A percentile compares a stretch with the other conserved stretches of the same genome.
Evolutionary conservation across 2,888 invertebrate genomes (phyloP).

Genomic region (Drosophila histrio): DNA sequence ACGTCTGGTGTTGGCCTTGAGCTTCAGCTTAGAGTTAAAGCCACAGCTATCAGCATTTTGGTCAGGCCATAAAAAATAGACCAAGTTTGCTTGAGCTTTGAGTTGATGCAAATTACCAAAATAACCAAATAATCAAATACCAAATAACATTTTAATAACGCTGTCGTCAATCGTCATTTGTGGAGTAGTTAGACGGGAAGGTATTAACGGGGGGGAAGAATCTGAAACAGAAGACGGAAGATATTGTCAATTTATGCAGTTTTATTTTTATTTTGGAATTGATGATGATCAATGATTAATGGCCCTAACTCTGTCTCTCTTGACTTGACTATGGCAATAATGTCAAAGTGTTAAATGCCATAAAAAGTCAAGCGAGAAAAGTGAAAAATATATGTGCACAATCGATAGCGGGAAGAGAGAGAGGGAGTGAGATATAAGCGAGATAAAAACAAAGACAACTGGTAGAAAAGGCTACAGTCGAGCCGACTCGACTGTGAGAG

Average conservation of each 20-base stretch:
- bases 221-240: conserved; percentile 18
- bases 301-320: conserved; percentile 1
- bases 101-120: conserved; percentile 48
- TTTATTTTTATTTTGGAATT: no score
- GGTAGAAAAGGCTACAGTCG: not conserved
- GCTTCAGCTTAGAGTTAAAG: conserved; percentile 26
- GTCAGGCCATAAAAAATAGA: conserved; percentile 56
- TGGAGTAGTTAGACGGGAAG: not conserved
- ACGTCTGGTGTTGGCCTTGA: conserved; percentile 63
- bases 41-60: conserved; percentile 6
- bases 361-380: conserved; percentile 39
- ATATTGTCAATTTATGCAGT: conserved; percentile 7
- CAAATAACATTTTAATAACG: conserved; percentile 36
- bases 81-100: conserved; percentile 23
- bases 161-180: conserved; percentile 37
- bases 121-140: conserved; percentile 35
- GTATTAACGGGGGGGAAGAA: not conserved
- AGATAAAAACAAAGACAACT: conserved; percentile 11
- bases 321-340: conserved; percentile 52
- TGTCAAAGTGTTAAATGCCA: conserved; percentile 77
- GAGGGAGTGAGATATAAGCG: not conserved
- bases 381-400: conserved; percentile 18
- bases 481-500: not conserved
- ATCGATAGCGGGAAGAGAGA: not conserved
- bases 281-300: conserved; percentile 20